phyloP scores from a whole-genome alignment of 2,113 vertebrate genomes.

The Pluvialis apricaria region DNA sequence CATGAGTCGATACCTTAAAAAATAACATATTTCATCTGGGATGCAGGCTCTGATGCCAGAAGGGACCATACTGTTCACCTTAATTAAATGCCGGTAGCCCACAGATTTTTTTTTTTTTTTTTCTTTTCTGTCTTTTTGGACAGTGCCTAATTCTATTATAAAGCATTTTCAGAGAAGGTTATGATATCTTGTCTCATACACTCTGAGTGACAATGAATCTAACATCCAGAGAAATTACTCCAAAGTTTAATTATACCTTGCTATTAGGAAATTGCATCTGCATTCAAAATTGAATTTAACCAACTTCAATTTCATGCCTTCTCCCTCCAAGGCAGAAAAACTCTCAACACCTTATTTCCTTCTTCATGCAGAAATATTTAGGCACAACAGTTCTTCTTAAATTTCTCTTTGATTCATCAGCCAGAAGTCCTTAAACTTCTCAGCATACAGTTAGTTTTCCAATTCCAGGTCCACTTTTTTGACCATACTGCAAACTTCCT shows the following conservation, averaged over 20 bases:
- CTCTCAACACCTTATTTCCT: background rate
- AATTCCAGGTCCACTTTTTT: background rate
- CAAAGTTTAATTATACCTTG: conserved; percentile 34
- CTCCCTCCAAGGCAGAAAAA: background rate
- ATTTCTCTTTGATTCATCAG: background rate
- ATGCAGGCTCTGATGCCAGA: background rate
- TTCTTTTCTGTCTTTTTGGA: background rate
- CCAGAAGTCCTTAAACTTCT: background rate
- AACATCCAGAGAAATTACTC: background rate
- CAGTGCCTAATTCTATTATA: background rate
- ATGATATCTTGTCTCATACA: background rate
- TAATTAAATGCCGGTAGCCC: background rate
- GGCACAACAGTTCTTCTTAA: background rate
- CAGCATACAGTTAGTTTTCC: background rate
- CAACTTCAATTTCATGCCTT: background rate
- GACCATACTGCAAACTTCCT: background rate
- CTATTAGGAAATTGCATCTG: background rate
- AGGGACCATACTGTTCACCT: background rate
- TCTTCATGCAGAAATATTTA: background rate
- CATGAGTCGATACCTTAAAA: background rate
- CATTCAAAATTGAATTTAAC: background rate
- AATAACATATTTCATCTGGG: background rate
- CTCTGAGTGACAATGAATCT: background rate
- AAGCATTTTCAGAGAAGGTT: background rate
- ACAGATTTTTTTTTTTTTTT: background rate